These are phyloP conservation scores for Malurus cyaneus DNA, from an alignment of 2,113 vertebrate genomes.

Conservation along the genomic window DNA sequence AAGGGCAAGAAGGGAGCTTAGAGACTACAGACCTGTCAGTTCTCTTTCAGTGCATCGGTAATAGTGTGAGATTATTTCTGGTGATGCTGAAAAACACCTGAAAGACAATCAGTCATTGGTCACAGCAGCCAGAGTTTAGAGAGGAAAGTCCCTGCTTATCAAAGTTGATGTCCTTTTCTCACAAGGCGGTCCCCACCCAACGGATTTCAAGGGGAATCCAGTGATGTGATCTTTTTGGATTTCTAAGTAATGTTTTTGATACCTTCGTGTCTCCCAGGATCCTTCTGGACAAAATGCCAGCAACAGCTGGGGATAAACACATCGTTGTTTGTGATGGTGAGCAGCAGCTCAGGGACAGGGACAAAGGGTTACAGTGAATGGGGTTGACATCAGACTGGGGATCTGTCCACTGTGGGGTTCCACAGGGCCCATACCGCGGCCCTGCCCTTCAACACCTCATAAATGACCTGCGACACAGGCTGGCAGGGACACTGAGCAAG, in stretches of 20 bases:
- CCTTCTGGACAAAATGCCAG: background rate
- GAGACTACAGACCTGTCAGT: background rate
- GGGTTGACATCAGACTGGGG: background rate
- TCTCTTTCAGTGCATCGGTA: background rate
- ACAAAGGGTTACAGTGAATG: background rate
- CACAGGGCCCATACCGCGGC: background rate
- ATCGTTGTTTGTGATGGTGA: no score
- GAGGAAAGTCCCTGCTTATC: background rate
- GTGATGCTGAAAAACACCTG: background rate
- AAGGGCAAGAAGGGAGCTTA: background rate
- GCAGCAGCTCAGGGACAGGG: no score
- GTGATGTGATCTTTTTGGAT: no score
- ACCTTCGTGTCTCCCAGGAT: background rate
- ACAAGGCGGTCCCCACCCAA: background rate
- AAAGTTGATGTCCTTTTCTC: background rate
- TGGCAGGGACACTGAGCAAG: background rate
- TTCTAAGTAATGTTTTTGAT: background rate
- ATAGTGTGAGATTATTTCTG: background rate
- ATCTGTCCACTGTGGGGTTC: background rate
- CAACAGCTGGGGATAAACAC: background rate
- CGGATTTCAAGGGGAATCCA: background rate
- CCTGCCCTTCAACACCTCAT: background rate
- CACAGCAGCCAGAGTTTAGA: background rate
- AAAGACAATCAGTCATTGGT: rapidly evolving
- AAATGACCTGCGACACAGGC: background rate